A percentile compares a stretch with the other conserved stretches of the same genome.
Evolutionary conservation across 2,797 vertebrate genomes (phyloP).

Genomic region (Rallus crepitans): DNA sequence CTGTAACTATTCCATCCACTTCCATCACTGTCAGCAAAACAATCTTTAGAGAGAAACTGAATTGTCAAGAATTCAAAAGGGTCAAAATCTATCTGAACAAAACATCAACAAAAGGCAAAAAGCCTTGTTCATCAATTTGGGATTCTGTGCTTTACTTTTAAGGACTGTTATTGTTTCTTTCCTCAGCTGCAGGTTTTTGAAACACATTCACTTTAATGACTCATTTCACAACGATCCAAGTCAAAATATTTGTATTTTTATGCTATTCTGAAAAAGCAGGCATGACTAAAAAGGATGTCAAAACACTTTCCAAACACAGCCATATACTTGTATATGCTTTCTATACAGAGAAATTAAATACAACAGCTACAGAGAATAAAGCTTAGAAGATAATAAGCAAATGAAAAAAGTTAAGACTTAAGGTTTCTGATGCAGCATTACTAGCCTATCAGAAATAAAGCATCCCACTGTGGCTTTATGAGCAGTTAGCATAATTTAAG

Average conservation of each 20-base stretch:
- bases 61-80: not conserved
- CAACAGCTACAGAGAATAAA: not conserved
- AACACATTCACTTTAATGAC: not conserved
- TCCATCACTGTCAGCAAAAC: not conserved
- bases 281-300: not conserved
- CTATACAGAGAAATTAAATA: not conserved
- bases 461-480: not conserved
- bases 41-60: not conserved
- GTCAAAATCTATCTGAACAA: not conserved
- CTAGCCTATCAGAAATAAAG: not conserved
- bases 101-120: not conserved
- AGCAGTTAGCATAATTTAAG: not conserved
- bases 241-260: not conserved
- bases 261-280: not conserved
- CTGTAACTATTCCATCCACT: not conserved
- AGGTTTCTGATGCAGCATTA: not conserved
- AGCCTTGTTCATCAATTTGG: not conserved
- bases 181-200: not conserved
- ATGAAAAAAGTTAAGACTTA: not conserved
- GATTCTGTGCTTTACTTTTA: not conserved
- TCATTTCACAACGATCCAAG: not conserved
- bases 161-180: not conserved
- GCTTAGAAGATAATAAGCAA: not conserved
- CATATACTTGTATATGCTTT: fast-evolving
- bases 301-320: not conserved